Base-by-base conservation (phyloP, 2,113 vertebrate species). In the Sisor rabdophorus region DNA sequence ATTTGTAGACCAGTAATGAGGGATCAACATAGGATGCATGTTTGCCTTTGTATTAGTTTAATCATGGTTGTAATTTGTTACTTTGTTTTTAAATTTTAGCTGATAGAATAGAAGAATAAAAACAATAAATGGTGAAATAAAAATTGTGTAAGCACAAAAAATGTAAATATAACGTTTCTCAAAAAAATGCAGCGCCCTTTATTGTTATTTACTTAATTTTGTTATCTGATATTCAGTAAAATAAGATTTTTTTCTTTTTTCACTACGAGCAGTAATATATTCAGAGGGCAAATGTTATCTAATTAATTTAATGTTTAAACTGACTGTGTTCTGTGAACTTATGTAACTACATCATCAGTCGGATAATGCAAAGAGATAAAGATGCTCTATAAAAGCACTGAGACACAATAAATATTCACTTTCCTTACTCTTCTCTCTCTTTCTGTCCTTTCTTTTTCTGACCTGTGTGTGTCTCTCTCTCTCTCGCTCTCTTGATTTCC, bases 291-390 rank as follows among this genome's bases (percentile, higher is more conserved):
- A 30, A 15, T 10, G 11, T 76, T 76, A 68, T 76, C 74, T 76
- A 12, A 20, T 47, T 55, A 67, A n/a, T 36, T 8, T 40, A 22
- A 12, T 12, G 52, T 30, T 26, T 53, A 58, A 19, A 47, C 30
- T 40, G 60, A 75, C n/a, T 75, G 48, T 52, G 61, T 53, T 59
- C 50, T 75, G 30, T 67, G 30, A 36, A n/a, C 24, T 54, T 20
- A 26, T 40, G 24, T 64, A 52, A 67, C 63, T 36, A 76, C 74
- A 76, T 76, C 63, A 76, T 76, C 74, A 56, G 36, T 52, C 19
- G 74, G 74, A 58, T 76, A 68, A 76, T 13, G 6, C 52, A 47
- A 26, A 75, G 74, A 76, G 74, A 76, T 76, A 76, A 76, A 56
- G 9, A 1, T 52, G 32, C 11, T n/a, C 22, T 76, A 76, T 76